These are phyloP conservation scores for Episyrphus balteatus DNA, from an alignment of 1,140 invertebrate genomes.

Conservation along the genomic window DNA sequence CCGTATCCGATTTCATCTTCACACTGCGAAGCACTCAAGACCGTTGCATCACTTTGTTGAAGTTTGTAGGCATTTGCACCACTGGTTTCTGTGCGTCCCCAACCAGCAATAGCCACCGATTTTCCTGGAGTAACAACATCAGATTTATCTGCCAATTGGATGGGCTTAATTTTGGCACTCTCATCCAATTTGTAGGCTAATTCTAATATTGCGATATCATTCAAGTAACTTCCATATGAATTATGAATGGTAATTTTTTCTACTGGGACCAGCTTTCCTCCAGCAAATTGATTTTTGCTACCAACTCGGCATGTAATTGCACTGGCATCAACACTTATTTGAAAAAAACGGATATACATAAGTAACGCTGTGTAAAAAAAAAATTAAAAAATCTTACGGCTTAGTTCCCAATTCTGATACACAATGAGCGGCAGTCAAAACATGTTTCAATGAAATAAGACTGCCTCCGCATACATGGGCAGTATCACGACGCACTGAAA, in stretches of 20 bases:
- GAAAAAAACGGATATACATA: neutral
- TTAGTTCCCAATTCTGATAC: slow-evolving; percentile 14
- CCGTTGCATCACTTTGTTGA: slow-evolving; percentile 7
- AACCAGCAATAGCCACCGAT: slow-evolving; percentile 16
- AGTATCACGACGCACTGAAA: slow-evolving; percentile 20
- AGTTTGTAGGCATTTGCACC: slow-evolving; percentile 21
- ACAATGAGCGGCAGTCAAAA: slow-evolving; percentile 24
- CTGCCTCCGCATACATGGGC: slow-evolving; percentile 12
- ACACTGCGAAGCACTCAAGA: slow-evolving; percentile 14
- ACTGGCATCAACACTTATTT: slow-evolving; percentile 8
- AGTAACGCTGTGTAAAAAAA: neutral
- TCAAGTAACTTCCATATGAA: slow-evolving; percentile 28
- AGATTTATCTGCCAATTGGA: slow-evolving; percentile 15
- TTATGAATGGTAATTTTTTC: slow-evolving; percentile 29
- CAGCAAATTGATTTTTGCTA: slow-evolving; percentile 29
- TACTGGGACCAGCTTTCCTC: slow-evolving; percentile 16
- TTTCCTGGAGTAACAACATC: slow-evolving; percentile 10
- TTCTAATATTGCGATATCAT: slow-evolving; percentile 41
- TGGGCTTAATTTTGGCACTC: slow-evolving; percentile 23
- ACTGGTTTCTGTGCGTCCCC: slow-evolving; percentile 17
- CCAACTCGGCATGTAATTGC: slow-evolving; percentile 18
- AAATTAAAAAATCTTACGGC: slow-evolving; percentile 16
- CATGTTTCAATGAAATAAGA: slow-evolving; percentile 9
- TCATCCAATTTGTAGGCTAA: slow-evolving; percentile 25
- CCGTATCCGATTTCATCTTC: slow-evolving; percentile 16